A percentile compares a stretch with the other conserved stretches of the same genome.
Evolutionary conservation across 2,888 invertebrate genomes (phyloP).

Genomic region (Melieria picta): DNA sequence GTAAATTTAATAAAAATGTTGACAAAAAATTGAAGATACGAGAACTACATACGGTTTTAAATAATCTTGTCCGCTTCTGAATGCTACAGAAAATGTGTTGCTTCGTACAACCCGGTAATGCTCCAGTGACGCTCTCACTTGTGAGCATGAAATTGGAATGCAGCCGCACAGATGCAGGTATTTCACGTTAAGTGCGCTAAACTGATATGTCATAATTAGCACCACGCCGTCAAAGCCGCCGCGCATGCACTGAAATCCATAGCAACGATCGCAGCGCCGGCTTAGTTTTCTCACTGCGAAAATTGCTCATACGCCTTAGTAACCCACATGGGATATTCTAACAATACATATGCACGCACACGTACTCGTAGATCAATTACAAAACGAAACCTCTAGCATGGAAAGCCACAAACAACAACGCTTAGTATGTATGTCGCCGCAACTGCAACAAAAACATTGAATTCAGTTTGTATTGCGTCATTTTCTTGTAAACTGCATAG

Average conservation of each 20-base stretch:
- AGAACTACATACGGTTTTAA: too few relatives aligned
- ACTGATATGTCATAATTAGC: background rate
- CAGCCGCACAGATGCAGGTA: too few relatives aligned
- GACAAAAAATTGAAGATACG: too few relatives aligned
- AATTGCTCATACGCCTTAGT: constrained; percentile 36
- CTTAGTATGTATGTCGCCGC: too few relatives aligned
- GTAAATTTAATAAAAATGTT: too few relatives aligned
- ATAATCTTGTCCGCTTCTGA: too few relatives aligned
- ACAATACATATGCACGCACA: background rate
- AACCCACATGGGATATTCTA: constrained; percentile 30
- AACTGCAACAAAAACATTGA: background rate
- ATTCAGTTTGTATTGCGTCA: constrained; percentile 2
- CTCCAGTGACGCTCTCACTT: too few relatives aligned
- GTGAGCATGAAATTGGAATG: too few relatives aligned
- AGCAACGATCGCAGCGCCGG: background rate
- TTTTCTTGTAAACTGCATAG: background rate
- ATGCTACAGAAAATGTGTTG: too few relatives aligned
- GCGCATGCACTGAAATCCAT: background rate
- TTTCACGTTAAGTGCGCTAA: too few relatives aligned
- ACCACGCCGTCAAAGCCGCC: background rate
- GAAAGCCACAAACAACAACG: too few relatives aligned
- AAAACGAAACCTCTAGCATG: background rate
- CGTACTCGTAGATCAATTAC: background rate
- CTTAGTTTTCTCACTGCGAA: background rate
- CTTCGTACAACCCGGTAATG: too few relatives aligned